Evolutionary conservation across 2,797 vertebrate species (phyloP), one percentile per base, ranked within the genome.

Genomic region (Manis javanica): DNA sequence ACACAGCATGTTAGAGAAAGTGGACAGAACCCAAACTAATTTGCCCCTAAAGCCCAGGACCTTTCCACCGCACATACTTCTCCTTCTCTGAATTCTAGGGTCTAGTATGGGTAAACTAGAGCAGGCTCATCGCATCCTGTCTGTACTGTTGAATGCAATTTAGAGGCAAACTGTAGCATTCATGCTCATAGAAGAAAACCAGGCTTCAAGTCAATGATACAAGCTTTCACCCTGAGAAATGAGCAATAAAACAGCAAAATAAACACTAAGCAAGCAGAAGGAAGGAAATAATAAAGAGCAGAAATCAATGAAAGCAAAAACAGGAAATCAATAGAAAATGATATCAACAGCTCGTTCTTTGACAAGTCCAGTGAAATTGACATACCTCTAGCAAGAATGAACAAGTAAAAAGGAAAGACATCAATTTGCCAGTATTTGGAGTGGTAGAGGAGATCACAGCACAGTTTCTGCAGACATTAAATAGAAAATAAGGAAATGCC

Each of bases 81-180:
- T 94, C 9, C 61, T 46, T 37, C 49, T 42, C 31, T 11, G 4
- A 16, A 23, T 12, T 61, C 18, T 15, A 11, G 5, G 2, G 5
- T 42, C 34, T 3, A 7, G 46, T 16, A 61, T 19, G 10, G 23
- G 2, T 10, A 8, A 39, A 11, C 26, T 12, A 37, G 7, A 75
- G 66, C 5, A 39, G 42, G 12, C 1, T 46, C 39, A n/a, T 31
- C 31, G n/a, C 6, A 9, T 23, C 26, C 31, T 23, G 2, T 21
- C 4, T 18, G 18, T 23, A 29, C 10, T 3, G 1, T 0, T 18
- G n/a, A 53, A 14, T 14, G 15, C 12, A 3, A 66, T 4, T 23
- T 15, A 34, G 26, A 29, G 21, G 63, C 14, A 55, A 29, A 13
- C 83, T 10, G 5, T 3, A 79, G 3, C 31, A 61, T 18, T 37